Evolutionary conservation across 2,888 invertebrate genomes (phyloP).

Genomic region (Acholoe squamosa): DNA sequence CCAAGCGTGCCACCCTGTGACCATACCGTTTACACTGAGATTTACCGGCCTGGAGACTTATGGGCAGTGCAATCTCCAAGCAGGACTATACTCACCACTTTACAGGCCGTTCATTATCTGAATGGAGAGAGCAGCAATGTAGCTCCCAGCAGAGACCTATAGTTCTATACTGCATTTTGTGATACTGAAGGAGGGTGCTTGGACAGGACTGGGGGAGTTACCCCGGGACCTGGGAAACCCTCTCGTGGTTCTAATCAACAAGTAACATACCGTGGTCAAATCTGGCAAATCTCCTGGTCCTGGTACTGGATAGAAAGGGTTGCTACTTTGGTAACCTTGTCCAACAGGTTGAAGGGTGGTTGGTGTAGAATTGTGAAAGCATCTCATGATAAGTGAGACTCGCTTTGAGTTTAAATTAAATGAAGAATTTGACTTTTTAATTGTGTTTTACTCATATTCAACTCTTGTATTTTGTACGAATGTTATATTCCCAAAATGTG

Average conservation of each 20-base stretch:
- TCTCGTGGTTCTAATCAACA: constrained; percentile 7
- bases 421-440: too few species aligned
- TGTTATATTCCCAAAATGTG: too few species aligned
- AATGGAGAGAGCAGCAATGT: neutral
- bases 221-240: neutral
- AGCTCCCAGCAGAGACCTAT: neutral
- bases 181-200: neutral
- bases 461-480: too few species aligned
- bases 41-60: neutral
- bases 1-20: neutral
- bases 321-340: neutral
- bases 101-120: neutral
- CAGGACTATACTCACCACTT: neutral
- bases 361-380: too few species aligned
- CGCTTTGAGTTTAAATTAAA: too few species aligned
- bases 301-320: neutral
- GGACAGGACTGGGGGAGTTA: neutral
- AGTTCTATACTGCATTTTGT: neutral
- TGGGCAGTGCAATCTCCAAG: neutral
- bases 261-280: neutral
- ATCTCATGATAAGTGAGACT: too few species aligned
- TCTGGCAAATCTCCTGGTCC: neutral
- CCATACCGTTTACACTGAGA: constrained; percentile 20
- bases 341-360: neutral
- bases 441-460: too few species aligned